A percentile compares a stretch with the other conserved stretches of the same genome.
These are phyloP conservation scores for Parotocinclus haroldoi DNA, from an alignment of 2,797 vertebrate genomes.

Conservation along the genomic window DNA sequence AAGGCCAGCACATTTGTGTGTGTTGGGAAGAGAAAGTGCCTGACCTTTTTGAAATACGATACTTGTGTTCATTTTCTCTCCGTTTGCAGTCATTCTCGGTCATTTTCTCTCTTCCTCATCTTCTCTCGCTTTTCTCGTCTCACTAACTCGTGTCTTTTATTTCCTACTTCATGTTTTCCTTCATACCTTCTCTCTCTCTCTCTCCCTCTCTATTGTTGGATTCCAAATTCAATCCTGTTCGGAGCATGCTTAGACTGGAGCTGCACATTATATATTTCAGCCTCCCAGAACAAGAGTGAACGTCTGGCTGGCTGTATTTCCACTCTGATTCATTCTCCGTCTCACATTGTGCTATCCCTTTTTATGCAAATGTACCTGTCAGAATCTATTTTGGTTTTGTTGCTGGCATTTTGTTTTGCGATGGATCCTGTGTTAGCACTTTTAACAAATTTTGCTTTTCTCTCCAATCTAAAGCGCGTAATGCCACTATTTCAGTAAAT, in stretches of 20 bases:
- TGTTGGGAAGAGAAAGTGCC: conserved; percentile 33
- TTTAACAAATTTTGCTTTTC: conserved; percentile 38
- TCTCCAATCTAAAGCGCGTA: conserved; percentile 40
- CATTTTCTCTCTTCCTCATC: background rate
- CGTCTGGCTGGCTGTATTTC: conserved; percentile 47
- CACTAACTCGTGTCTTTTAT: background rate
- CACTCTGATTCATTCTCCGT: conserved; percentile 49
- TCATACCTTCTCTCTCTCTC: too few relatives aligned
- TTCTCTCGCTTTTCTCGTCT: conserved; percentile 2
- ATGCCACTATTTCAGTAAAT: conserved; percentile 33
- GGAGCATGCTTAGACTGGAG: conserved; percentile 31
- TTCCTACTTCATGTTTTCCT: background rate
- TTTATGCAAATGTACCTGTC: conserved; percentile 52
- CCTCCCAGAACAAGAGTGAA: conserved; percentile 41
- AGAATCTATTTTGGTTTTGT: conserved; percentile 50
- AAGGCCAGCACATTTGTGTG: conserved; percentile 52
- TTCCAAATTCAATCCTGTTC: conserved; percentile 45
- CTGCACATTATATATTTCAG: conserved; percentile 40
- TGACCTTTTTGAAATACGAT: conserved; percentile 56
- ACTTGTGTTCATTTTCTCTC: conserved; percentile 42
- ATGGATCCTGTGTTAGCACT: conserved; percentile 39
- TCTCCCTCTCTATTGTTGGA: background rate
- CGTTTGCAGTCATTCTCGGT: conserved; percentile 30
- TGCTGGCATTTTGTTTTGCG: conserved; percentile 45
- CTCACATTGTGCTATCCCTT: conserved; percentile 39